A percentile compares a stretch with the other conserved stretches of the same genome.
Conservation (phyloP, 2,888 invertebrate genomes). For the Empis livida region DNA sequence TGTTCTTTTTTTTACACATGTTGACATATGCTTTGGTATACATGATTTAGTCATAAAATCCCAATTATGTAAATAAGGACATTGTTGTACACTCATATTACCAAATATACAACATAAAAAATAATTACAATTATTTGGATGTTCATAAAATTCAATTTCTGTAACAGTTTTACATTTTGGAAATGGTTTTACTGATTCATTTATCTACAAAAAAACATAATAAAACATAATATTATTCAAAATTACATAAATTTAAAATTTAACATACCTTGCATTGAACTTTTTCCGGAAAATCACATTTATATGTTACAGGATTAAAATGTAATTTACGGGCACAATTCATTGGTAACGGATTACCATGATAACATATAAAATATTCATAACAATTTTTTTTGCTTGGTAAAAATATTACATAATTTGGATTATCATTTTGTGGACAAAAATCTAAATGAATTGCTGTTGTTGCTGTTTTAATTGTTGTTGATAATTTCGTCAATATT, state of each 20-base stretch:
- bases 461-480: not conserved
- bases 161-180: conserved; percentile 20
- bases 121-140: conserved; percentile 28
- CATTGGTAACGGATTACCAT: conserved; percentile 20
- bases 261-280: conserved; percentile 26
- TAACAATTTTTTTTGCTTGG: conserved; percentile 22
- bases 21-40: conserved; percentile 16
- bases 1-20: conserved; percentile 14
- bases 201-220: conserved; percentile 13
- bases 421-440: conserved; percentile 22
- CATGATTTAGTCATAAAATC: conserved; percentile 24
- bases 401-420: conserved; percentile 19
- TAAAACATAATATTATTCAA: not conserved
- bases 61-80: conserved; percentile 29
- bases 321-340: conserved; percentile 24
- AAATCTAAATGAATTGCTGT: conserved; percentile 3
- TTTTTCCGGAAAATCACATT: conserved; percentile 26
- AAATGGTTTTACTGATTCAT: conserved; percentile 10
- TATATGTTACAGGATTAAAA: conserved; percentile 21
- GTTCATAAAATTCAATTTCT: conserved; percentile 22
- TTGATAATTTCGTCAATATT: not conserved
- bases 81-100: conserved; percentile 28
- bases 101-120: conserved; percentile 27
- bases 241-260: too few species aligned
- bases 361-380: conserved; percentile 27